Conservation (phyloP, 2,888 invertebrate genomes). For the Drosophila melanosoma region DNA sequence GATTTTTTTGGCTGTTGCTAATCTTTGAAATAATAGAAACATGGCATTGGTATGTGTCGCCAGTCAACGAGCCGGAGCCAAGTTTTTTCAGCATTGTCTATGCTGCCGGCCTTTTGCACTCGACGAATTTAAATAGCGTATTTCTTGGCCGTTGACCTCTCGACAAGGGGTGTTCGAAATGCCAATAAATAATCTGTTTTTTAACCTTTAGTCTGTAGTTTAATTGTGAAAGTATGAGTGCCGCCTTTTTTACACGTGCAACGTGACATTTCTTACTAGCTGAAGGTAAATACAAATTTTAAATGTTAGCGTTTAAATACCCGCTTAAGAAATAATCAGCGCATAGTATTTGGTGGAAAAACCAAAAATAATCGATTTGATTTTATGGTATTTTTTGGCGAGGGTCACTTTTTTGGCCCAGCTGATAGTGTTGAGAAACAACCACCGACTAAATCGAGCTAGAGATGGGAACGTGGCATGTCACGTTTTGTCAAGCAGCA, state of each 20-base stretch:
- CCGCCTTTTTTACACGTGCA: neutral
- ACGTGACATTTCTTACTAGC: neutral
- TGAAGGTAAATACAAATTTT: neutral
- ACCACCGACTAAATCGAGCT: neutral
- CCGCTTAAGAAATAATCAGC: neutral
- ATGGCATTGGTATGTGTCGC: constrained; percentile 47
- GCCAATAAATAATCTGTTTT: constrained; percentile 7
- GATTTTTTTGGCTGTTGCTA: neutral
- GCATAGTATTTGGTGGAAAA: constrained; percentile 13
- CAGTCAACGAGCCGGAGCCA: constrained; percentile 38
- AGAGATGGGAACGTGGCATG: neutral
- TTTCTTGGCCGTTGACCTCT: constrained; percentile 43
- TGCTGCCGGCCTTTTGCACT: constrained; percentile 55
- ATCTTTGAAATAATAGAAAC: constrained; percentile 44
- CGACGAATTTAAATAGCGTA: constrained; percentile 43
- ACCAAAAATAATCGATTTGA: constrained; percentile 1
- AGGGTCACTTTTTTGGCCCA: constrained; percentile 15
- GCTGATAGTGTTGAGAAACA: constrained; percentile 51
- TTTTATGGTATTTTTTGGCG: constrained; percentile 20
- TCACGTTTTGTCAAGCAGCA: neutral
- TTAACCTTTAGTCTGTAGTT: constrained; percentile 23
- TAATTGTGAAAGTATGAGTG: constrained; percentile 29
- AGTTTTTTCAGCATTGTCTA: constrained; percentile 44
- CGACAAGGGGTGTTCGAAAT: constrained; percentile 22
- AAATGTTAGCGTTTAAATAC: constrained; percentile 7